A percentile compares a stretch with the other conserved stretches of the same genome.
Evolutionary conservation across 2,797 vertebrate genomes (phyloP).

Genomic region (Champsocephalus gunnari): DNA sequence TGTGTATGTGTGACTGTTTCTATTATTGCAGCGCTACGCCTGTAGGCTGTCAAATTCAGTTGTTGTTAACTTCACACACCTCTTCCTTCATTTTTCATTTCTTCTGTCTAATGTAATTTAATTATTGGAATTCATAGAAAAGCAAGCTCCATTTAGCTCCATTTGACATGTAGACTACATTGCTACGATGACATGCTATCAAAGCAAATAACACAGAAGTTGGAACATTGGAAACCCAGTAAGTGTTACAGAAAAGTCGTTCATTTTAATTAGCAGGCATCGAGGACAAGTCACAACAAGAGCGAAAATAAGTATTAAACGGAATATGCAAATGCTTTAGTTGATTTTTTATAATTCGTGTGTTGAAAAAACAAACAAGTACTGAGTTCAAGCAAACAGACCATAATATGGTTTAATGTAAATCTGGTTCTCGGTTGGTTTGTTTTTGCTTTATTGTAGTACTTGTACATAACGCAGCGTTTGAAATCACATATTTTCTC

Average conservation of each 20-base stretch:
- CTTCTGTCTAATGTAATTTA: not conserved
- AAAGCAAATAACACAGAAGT: not conserved
- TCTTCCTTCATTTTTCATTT: not conserved
- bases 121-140: not conserved
- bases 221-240: not conserved
- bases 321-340: not conserved
- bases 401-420: not conserved
- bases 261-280: not conserved
- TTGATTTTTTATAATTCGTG: not conserved
- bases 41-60: not conserved
- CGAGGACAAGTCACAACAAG: not conserved
- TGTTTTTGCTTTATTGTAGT: not conserved
- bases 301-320: not conserved
- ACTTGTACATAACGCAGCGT: not conserved
- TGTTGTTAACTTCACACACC: not conserved
- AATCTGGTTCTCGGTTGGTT: not conserved
- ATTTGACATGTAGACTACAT: not conserved
- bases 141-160: not conserved
- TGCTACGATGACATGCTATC: not conserved
- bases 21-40: not conserved
- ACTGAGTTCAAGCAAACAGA: not conserved
- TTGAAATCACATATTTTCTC: not conserved
- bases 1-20: conserved; percentile 2
- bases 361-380: not conserved
- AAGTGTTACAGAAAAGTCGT: not conserved